These are phyloP conservation scores for Lepidochitona cinerea DNA, from an alignment of 2,888 invertebrate genomes.

Conservation along the genomic window DNA sequence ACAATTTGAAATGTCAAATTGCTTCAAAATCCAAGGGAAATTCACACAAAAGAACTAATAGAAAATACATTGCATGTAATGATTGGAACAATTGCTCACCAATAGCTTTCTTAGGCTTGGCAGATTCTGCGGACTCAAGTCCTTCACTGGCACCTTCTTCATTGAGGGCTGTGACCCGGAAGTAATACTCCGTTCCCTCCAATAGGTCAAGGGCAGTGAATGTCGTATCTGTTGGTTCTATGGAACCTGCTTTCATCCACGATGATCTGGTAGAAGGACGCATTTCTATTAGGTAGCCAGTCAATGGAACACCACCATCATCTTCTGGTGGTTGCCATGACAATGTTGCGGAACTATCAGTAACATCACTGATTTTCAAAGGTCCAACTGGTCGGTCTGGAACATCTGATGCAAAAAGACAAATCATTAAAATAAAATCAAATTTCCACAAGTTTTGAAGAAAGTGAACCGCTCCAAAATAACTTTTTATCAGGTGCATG, in stretches of 20 bases:
- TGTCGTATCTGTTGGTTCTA: conserved; percentile 34
- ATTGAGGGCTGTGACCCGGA: conserved; percentile 90
- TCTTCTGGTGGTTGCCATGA: conserved; percentile 56
- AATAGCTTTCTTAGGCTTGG: conserved; percentile 43
- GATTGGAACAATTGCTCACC: conserved; percentile 47
- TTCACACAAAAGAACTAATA: too few species aligned
- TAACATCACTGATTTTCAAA: conserved; percentile 46
- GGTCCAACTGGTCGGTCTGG: conserved; percentile 40
- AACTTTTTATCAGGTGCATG: too few species aligned
- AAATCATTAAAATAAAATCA: too few species aligned
- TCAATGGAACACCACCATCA: conserved; percentile 63
- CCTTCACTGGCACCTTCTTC: conserved; percentile 94
- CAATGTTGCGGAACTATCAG: conserved; percentile 37
- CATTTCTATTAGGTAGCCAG: conserved; percentile 53
- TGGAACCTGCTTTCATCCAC: conserved; percentile 51
- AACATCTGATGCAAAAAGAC: neutral
- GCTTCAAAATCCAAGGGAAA: too few species aligned
- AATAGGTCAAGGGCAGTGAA: conserved; percentile 41
- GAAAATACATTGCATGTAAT: too few species aligned
- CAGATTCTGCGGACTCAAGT: conserved; percentile 41
- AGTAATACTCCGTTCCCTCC: conserved; percentile 87
- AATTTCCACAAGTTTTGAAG: too few species aligned
- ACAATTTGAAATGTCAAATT: too few species aligned
- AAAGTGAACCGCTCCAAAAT: too few species aligned
- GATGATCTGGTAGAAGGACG: conserved; percentile 42